Evolutionary conservation across 2,113 vertebrate genomes (phyloP).

Genomic region (Nothocercus julius): DNA sequence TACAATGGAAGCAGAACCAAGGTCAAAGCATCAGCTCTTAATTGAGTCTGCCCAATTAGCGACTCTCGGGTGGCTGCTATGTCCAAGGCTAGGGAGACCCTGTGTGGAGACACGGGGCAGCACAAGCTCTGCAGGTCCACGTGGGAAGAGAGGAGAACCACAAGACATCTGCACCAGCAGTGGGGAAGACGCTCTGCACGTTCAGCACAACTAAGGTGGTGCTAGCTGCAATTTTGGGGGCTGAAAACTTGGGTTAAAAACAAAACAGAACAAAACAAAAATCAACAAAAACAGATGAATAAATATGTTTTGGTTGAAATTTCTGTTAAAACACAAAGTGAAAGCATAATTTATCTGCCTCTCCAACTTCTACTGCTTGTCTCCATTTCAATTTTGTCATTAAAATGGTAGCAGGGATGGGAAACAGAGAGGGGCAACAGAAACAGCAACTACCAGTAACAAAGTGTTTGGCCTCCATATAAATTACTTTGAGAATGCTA

Average conservation of each 20-base stretch:
- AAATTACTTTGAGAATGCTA: not conserved
- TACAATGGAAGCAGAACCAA: not conserved
- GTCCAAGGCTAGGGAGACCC: conserved; percentile 58
- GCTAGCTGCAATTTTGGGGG: not conserved
- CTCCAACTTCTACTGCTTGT: fast-evolving
- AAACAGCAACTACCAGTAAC: too few relatives aligned
- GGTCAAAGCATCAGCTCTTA: not conserved
- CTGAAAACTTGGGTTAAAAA: not conserved
- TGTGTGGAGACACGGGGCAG: conserved; percentile 57
- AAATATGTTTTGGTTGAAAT: not conserved
- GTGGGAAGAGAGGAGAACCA: not conserved
- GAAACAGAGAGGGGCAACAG: not conserved
- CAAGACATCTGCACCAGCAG: not conserved
- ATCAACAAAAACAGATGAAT: not conserved
- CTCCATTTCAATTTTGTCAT: not conserved
- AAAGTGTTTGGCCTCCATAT: not conserved
- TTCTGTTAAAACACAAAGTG: not conserved
- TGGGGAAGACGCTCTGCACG: fast-evolving
- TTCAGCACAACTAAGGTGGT: not conserved
- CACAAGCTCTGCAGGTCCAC: not conserved
- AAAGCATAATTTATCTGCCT: not conserved
- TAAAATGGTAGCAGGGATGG: not conserved
- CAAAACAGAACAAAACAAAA: too few relatives aligned
- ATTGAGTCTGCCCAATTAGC: not conserved
- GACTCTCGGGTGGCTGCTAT: not conserved